These are phyloP conservation scores for Pelecanus crispus DNA, from an alignment of 2,113 vertebrate species.

Conservation along the genomic window DNA sequence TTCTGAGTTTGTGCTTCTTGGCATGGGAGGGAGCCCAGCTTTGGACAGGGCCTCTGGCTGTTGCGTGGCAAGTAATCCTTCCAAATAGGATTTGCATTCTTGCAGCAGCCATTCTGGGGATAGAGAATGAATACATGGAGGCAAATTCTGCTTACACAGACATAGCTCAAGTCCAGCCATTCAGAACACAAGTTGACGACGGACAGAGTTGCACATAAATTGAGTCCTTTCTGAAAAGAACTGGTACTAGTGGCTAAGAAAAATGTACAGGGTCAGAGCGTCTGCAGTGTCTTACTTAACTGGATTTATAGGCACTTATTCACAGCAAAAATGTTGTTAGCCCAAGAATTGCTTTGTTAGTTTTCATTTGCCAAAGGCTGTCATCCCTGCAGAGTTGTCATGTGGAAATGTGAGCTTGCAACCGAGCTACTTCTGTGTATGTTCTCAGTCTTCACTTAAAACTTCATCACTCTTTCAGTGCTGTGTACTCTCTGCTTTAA, in stretches of 20 bases:
- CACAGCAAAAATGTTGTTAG: constrained; percentile 1
- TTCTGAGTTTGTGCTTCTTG: not conserved
- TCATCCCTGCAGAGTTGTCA: not conserved
- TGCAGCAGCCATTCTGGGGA: not conserved
- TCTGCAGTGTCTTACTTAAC: not conserved
- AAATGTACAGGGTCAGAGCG: not conserved
- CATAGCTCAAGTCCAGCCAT: constrained; percentile 15
- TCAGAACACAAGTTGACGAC: not conserved
- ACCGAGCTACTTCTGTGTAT: not conserved
- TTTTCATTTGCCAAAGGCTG: not conserved
- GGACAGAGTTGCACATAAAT: not conserved
- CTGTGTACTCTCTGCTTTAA: not conserved
- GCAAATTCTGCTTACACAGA: constrained; percentile 35
- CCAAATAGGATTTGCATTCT: constrained; percentile 27
- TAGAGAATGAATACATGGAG: not conserved
- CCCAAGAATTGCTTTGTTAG: not conserved
- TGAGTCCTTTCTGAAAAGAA: not conserved
- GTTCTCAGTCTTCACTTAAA: not conserved
- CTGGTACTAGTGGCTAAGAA: not conserved
- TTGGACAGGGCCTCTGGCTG: not conserved
- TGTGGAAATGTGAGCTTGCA: not conserved
- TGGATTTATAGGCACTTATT: constrained; percentile 19
- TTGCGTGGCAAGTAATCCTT: constrained; percentile 1
- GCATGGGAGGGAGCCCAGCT: not conserved
- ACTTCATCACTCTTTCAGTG: not conserved